These are phyloP conservation scores for Strigops habroptila DNA, from an alignment of 2,113 vertebrate species.

Conservation along the genomic window DNA sequence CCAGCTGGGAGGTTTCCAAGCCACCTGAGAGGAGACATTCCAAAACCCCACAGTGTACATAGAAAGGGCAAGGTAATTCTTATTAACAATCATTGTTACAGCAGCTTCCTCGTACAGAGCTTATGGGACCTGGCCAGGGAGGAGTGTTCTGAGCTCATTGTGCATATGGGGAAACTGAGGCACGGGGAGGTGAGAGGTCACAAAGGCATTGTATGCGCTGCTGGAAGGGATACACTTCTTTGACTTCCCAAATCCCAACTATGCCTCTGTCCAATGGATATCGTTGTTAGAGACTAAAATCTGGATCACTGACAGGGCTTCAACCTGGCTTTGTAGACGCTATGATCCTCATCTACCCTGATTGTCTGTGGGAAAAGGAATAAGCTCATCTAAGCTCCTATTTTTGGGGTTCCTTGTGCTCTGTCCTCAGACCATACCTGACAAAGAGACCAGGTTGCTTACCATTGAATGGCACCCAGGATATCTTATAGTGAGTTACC, in stretches of 20 bases:
- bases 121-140: neutral
- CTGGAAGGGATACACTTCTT: neutral
- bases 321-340: fast-evolving
- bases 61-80: neutral
- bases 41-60: fast-evolving
- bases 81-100: neutral
- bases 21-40: conserved; percentile 66
- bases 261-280: neutral
- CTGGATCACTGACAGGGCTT: neutral
- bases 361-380: neutral
- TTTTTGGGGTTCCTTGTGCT: neutral
- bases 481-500: conserved; percentile 80
- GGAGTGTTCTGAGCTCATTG: neutral
- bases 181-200: fast-evolving
- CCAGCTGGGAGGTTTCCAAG: conserved; percentile 67
- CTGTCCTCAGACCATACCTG: neutral
- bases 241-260: neutral
- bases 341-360: fast-evolving
- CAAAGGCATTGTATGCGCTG: neutral
- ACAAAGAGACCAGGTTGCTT: neutral
- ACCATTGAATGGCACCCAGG: conserved; percentile 81
- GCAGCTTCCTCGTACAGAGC: neutral
- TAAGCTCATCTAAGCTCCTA: neutral
- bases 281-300: neutral
- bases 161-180: neutral